A percentile compares a stretch with the other conserved stretches of the same genome.
phyloP scores from a whole-genome alignment of 2,113 vertebrate species.

The Sapajus apella region DNA sequence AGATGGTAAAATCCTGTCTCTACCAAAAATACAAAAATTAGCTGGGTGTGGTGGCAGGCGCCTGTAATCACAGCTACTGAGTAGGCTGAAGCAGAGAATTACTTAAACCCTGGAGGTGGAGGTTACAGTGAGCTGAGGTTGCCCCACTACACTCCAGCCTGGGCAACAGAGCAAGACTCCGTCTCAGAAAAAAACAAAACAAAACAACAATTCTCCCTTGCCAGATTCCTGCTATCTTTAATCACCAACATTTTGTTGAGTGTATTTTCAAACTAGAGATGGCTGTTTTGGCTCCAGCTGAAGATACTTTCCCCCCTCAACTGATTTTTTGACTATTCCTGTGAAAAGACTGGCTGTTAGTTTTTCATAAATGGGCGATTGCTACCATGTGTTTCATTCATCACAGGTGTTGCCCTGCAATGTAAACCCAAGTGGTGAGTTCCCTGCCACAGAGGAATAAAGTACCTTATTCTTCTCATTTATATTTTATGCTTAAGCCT shows the following conservation, averaged over 20 bases:
- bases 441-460: background rate
- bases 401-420: background rate
- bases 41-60: no score
- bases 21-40: no score
- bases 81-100: no score
- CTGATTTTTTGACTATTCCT: background rate
- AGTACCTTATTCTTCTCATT: background rate
- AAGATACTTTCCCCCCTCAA: background rate
- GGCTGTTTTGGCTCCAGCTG: background rate
- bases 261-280: constrained; percentile 34
- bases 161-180: no score
- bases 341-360: background rate
- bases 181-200: no score
- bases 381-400: background rate
- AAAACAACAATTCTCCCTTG: background rate
- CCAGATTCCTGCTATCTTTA: background rate
- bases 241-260: background rate
- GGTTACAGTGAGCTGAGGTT: no score
- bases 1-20: no score
- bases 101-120: no score
- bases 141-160: no score
- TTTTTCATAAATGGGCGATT: background rate
- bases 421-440: background rate
- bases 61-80: no score
- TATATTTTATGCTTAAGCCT: background rate